phyloP scores from a whole-genome alignment of 2,113 vertebrate species.

The Gorsachius goisagi region DNA sequence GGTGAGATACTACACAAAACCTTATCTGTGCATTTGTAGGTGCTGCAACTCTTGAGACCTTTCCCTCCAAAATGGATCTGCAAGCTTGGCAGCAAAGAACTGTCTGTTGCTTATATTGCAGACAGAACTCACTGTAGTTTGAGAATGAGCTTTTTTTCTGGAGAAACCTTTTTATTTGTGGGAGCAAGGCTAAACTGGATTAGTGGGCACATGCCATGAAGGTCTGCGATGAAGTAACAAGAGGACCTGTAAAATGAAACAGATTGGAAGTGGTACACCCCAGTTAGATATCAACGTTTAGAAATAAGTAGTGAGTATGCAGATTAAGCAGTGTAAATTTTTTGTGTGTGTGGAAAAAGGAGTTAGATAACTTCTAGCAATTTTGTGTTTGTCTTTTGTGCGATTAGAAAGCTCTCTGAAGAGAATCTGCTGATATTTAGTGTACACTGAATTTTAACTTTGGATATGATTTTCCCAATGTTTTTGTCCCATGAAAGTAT shows the following conservation, averaged over 20 bases:
- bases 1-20: background rate
- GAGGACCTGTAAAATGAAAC: background rate
- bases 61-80: background rate
- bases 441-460: background rate
- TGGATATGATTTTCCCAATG: background rate
- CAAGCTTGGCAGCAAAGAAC: background rate
- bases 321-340: background rate
- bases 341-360: background rate
- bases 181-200: background rate
- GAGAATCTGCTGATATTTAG: background rate
- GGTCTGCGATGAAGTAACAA: background rate
- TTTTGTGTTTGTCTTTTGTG: background rate
- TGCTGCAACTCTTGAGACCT: background rate
- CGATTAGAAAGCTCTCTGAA: background rate
- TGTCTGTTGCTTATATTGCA: background rate
- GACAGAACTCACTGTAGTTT: background rate
- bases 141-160: background rate
- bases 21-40: background rate
- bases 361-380: background rate
- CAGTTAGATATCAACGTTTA: background rate
- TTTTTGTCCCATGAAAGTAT: background rate
- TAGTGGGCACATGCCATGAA: background rate
- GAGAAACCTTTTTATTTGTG: background rate
- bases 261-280: background rate
- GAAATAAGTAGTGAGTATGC: background rate